Evolutionary conservation across 1,140 invertebrate species (phyloP), one percentile per base, ranked within the genome.

Genomic region (Trigoniulus corallinus): DNA sequence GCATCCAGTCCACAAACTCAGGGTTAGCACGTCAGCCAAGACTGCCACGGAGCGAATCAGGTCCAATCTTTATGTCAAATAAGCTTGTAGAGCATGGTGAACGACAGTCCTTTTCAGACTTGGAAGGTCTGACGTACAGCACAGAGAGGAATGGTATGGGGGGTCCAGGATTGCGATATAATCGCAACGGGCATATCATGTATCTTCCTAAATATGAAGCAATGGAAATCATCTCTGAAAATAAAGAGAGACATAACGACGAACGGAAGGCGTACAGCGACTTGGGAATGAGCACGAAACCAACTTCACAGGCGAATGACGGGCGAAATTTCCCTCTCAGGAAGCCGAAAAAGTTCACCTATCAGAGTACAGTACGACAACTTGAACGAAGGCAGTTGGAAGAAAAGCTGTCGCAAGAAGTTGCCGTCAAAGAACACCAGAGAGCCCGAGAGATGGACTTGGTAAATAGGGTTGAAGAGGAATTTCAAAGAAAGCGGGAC

Each of bases 301-400:
- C 54, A 25, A 52, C 52, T 3, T 21, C 27, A 48, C 27, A 25
- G 34, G 27, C 4, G 25, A 44, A 39, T 26, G 20, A 25, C 37
- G n/a, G 27, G 29, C 18, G 37, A 47, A 20, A 26, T 37, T 2
- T 29, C 22, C 34, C 37, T 37, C 50, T 42, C 26, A 56, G 42
- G 34, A 74, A 71, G 57, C 53, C 61, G 15, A 80, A 79, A 57
- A 74, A 80, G 58, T 86, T 86, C 64, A 83, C 79, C 0, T 86
- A 85, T 63, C 82, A 87, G 64, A 84, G 80, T 51, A 86, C 83
- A 0, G 77, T 87, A 3, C 60, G 83, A 23, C 77, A 84, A 61
- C 74, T 83, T 27, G 83, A 87, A 64, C 72, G 82, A 56, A 74
- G 75, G 37, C 67, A 76, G 47, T 63, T 85, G 43, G 78, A 82